Evolutionary conservation across 1,140 invertebrate genomes (phyloP), one percentile per base, ranked within the genome.

Genomic region (Drosophila funebris): DNA sequence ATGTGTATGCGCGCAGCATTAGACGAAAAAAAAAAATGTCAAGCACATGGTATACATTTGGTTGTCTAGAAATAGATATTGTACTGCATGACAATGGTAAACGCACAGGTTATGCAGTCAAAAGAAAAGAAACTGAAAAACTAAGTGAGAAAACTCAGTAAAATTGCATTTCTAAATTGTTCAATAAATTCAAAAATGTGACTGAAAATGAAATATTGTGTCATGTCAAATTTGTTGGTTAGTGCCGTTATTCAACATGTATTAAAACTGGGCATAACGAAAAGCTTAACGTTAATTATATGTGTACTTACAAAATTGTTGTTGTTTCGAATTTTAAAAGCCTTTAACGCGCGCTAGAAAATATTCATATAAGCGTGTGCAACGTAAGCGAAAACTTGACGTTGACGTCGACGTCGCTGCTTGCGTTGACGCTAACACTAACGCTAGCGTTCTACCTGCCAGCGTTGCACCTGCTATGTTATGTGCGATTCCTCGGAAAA

Each of bases 1-100:
- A 14, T 52, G 41, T 66, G 58, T 62, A 61, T 48, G 31, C 29
- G 18, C 27, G 31, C 31, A 37, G 31, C 39, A 67, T 43, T 29
- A 56, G n/a, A 46, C 46, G 33, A 14, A 48, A 43, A 69, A 46
- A 27, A 22, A 29, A 18, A 46, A 41, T 41, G 39, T 61, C 63
- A 68, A 84, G 81, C 81, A 84, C 81, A 84, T 84, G 81, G 77
- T 69, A 61, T 68, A 67, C 66, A 76, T 70, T 84, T 69, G 63
- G 64, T 56, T 56, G 63, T 78, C 81, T 87, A 71, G 68, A 85
- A 85, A 87, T 87, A 85, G 82, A 63, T 60, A 53, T 6, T 18
- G 53, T 58, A 85, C 24, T 87, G 74, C 78, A 88, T 36, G 14
- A 31, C 20, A 61, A 29, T 53, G 37, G 16, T 29, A 50, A 37